Evolutionary conservation across 30 jellyfish, hydroid and myxozoan species (phyloP).

Genomic region (Aurelia aurita): DNA sequence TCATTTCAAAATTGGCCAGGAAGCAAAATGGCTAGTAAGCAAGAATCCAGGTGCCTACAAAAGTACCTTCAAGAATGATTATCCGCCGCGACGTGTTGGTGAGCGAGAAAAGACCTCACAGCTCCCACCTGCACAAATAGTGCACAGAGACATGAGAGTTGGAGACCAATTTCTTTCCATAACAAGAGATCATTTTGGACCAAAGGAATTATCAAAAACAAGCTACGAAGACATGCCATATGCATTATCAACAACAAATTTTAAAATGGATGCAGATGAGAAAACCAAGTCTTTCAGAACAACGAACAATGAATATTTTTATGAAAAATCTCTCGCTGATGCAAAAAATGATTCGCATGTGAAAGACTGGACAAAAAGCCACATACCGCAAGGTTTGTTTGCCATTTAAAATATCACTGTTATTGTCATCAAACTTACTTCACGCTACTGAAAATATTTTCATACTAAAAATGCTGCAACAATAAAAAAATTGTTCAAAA

Average conservation of each 20-base stretch:
- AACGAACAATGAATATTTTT: slow-evolving; percentile 65
- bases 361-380: slow-evolving; percentile 77
- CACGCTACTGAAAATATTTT: too few relatives aligned
- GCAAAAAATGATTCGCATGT: slow-evolving; percentile 19
- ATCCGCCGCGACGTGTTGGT: slow-evolving; percentile 62
- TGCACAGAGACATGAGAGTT: slow-evolving; percentile 70
- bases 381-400: slow-evolving; percentile 81
- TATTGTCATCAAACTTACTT: too few relatives aligned
- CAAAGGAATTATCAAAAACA: slow-evolving; percentile 33
- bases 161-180: slow-evolving; percentile 70
- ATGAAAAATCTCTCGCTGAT: slow-evolving; percentile 48
- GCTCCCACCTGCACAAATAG: slow-evolving; percentile 84
- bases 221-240: slow-evolving; percentile 58
- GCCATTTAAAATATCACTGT: neutral
- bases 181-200: slow-evolving; percentile 76
- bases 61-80: slow-evolving; percentile 83
- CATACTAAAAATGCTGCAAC: too few relatives aligned
- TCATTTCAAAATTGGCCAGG: slow-evolving; percentile 83
- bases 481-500: too few relatives aligned
- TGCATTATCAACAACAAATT: slow-evolving; percentile 84
- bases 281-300: slow-evolving; percentile 72
- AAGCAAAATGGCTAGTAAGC: slow-evolving; percentile 66
- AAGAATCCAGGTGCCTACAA: slow-evolving; percentile 67
- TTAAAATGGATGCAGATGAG: slow-evolving; percentile 89
- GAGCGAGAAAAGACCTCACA: slow-evolving; percentile 39